Evolutionary conservation across 2,888 invertebrate genomes (phyloP).

Genomic region (Lamellibrachia columna): DNA sequence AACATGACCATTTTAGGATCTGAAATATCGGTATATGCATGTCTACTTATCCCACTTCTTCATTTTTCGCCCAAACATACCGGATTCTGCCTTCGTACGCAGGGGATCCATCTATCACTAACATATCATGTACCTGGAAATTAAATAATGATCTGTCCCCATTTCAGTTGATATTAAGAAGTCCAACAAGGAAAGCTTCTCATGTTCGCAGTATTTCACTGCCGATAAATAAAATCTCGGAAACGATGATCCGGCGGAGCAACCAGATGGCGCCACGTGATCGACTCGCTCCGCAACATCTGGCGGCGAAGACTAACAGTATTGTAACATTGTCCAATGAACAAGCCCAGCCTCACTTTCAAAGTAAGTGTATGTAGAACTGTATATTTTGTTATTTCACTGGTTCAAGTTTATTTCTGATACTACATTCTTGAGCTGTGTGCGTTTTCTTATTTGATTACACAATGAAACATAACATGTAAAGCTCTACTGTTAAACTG

Average conservation of each 20-base stretch:
- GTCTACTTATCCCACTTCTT: too few relatives aligned
- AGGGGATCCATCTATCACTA: not conserved
- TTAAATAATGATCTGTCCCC: not conserved
- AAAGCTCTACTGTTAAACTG: not conserved
- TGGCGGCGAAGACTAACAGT: conserved; percentile 50
- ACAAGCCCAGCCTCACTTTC: conserved; percentile 44
- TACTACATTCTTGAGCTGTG: too few relatives aligned
- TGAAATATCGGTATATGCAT: too few relatives aligned
- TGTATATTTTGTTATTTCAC: not conserved
- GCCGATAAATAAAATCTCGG: conserved; percentile 38
- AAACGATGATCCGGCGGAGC: conserved; percentile 34
- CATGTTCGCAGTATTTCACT: conserved; percentile 46
- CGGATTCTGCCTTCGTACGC: too few relatives aligned
- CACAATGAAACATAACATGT: not conserved
- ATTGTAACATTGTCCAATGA: conserved; percentile 37
- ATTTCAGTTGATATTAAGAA: not conserved
- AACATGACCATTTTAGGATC: too few relatives aligned
- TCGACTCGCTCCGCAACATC: conserved; percentile 43
- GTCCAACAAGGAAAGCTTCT: not conserved
- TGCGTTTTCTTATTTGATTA: too few relatives aligned
- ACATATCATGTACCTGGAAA: not conserved
- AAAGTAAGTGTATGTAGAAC: conserved; percentile 39
- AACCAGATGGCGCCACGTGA: conserved; percentile 38
- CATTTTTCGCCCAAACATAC: too few relatives aligned
- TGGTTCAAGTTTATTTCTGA: not conserved